Percentiles rank a stretch among this genome's conserved stretches.
Evolutionary conservation across 2,888 invertebrate species (phyloP).

Genomic region (Drosophila peninsularis): DNA sequence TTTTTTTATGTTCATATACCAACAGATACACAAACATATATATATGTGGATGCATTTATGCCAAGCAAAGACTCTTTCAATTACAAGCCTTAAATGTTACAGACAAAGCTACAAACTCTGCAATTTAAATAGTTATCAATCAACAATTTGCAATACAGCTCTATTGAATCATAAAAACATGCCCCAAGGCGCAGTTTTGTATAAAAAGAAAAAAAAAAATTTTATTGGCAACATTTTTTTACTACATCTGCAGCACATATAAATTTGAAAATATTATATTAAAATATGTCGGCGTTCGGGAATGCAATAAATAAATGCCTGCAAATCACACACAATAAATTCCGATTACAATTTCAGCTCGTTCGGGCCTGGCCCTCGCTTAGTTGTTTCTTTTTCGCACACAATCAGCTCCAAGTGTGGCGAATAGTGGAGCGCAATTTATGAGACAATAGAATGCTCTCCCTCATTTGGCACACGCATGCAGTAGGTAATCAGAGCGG

Average conservation of each 20-base stretch:
- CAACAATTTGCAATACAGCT: not conserved
- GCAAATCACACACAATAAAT: slow-evolving; percentile 52
- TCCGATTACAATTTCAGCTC: slow-evolving; percentile 31
- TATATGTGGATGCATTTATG: too few relatives aligned
- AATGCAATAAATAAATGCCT: slow-evolving; percentile 33
- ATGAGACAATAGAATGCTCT: slow-evolving; percentile 19
- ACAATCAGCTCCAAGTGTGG: slow-evolving; percentile 30
- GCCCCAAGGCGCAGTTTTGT: not conserved
- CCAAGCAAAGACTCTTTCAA: not conserved
- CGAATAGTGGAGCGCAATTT: slow-evolving; percentile 16
- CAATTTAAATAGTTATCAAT: slow-evolving; percentile 3
- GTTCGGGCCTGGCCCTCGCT: slow-evolving; percentile 3
- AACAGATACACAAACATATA: too few relatives aligned
- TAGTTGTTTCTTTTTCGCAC: slow-evolving; percentile 24
- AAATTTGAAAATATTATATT: slow-evolving; percentile 4
- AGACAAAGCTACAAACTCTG: not conserved
- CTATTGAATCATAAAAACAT: slow-evolving; percentile 4
- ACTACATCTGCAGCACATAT: not conserved
- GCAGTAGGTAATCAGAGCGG: slow-evolving; percentile 37
- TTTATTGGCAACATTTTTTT: not conserved
- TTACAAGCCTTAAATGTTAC: not conserved
- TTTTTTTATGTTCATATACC: too few relatives aligned
- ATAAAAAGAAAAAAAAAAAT: not conserved
- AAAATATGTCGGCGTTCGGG: not conserved
- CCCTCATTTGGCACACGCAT: not conserved